phyloP scores from a whole-genome alignment of 2,113 vertebrate species.

The Silurus glanis region DNA sequence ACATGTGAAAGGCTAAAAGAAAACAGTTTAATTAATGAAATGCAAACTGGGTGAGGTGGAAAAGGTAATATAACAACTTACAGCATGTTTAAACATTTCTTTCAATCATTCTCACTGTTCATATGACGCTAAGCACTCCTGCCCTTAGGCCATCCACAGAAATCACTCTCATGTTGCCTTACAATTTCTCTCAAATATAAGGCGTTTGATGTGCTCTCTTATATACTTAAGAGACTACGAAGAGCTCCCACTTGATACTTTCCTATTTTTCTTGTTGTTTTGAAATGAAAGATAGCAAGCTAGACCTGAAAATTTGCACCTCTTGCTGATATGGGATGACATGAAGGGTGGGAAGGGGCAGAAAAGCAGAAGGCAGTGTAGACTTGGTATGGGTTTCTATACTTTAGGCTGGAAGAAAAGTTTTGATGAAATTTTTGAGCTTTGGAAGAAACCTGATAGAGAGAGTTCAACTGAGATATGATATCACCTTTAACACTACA shows the following conservation, averaged over 20 bases:
- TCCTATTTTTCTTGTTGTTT: background rate
- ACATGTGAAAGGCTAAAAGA: background rate
- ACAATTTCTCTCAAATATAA: constrained; percentile 10
- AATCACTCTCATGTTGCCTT: background rate
- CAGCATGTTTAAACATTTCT: background rate
- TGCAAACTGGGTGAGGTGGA: background rate
- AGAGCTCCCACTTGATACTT: background rate
- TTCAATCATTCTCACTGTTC: constrained; percentile 11
- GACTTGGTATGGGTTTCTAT: constrained; percentile 5
- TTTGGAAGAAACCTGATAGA: background rate
- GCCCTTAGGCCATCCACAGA: constrained; percentile 22
- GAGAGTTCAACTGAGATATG: background rate
- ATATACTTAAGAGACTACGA: constrained; percentile 26
- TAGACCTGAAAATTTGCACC: background rate
- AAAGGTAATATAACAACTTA: background rate
- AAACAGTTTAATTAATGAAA: background rate
- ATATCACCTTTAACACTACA: constrained; percentile 12
- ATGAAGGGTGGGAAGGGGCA: background rate
- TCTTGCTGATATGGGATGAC: background rate
- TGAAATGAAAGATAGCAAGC: background rate
- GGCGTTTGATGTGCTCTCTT: constrained; percentile 7
- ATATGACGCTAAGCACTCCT: background rate
- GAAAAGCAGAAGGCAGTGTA: background rate
- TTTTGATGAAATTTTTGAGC: background rate
- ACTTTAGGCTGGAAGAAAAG: background rate